These are phyloP conservation scores for Brienomyrus longianalis DNA, from an alignment of 2,113 vertebrate genomes.

Conservation along the genomic window DNA sequence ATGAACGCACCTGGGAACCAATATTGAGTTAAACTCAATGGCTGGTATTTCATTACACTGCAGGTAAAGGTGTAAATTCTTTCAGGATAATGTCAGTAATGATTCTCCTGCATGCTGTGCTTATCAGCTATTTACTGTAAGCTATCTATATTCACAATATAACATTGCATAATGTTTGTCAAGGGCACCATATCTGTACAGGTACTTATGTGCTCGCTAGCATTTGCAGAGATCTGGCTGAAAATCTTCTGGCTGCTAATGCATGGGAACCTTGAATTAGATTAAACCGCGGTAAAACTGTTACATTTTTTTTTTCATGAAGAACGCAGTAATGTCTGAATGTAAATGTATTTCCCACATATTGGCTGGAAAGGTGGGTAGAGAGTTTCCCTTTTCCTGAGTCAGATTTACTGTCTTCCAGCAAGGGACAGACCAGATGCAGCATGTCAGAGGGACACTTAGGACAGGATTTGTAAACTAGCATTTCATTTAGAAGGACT, in stretches of 20 bases:
- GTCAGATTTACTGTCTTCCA: not conserved
- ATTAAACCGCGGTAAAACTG: not conserved
- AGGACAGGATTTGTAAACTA: not conserved
- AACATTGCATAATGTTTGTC: not conserved
- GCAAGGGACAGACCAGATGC: not conserved
- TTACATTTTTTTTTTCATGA: not conserved
- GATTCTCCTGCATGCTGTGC: not conserved
- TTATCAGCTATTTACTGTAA: not conserved
- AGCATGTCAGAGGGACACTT: not conserved
- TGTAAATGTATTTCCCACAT: not conserved
- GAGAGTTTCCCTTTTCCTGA: not conserved
- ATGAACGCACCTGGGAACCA: slow-evolving; percentile 71
- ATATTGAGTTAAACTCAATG: not conserved
- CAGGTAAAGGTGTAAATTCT: not conserved
- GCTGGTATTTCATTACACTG: not conserved
- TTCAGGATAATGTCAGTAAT: not conserved
- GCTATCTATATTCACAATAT: not conserved
- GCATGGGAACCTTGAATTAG: not conserved
- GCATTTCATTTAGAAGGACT: not conserved
- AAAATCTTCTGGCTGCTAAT: not conserved
- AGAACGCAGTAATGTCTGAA: not conserved
- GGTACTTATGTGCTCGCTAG: not conserved
- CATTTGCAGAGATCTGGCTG: not conserved
- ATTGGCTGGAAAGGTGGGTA: not conserved
- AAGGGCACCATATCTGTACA: not conserved